These are phyloP conservation scores for Auanema freiburgensis DNA, from an alignment of 2,888 invertebrate species.

Conservation along the genomic window DNA sequence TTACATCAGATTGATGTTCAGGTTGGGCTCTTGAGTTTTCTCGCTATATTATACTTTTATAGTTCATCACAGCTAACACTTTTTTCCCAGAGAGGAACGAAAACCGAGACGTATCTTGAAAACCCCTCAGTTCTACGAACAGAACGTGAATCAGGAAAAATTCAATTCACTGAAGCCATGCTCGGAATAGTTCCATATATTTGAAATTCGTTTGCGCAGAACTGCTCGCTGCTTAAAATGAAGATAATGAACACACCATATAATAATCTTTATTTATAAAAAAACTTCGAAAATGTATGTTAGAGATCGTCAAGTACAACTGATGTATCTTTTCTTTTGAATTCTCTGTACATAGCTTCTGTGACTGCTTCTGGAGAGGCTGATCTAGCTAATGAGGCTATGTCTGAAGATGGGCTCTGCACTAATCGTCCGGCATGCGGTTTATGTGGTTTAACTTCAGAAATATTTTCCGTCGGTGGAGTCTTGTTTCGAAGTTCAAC, in stretches of 20 bases:
- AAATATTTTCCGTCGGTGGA: not conserved
- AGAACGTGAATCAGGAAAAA: too few relatives aligned
- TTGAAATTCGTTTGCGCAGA: too few relatives aligned
- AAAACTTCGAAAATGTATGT: not conserved
- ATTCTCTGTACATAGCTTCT: slow-evolving; percentile 2
- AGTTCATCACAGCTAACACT: slow-evolving; percentile 10
- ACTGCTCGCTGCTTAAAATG: too few relatives aligned
- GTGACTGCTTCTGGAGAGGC: slow-evolving; percentile 1
- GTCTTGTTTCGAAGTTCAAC: not conserved
- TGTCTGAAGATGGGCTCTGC: not conserved
- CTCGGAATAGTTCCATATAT: too few relatives aligned
- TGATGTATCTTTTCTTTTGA: not conserved
- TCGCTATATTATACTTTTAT: not conserved
- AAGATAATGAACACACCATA: too few relatives aligned
- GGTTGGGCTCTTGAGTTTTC: not conserved
- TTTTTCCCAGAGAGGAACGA: slow-evolving; percentile 5
- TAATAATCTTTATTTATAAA: too few relatives aligned
- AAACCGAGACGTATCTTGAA: too few relatives aligned
- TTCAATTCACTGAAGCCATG: too few relatives aligned
- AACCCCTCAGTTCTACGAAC: too few relatives aligned
- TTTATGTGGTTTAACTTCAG: not conserved
- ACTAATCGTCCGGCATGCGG: not conserved
- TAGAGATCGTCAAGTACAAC: not conserved
- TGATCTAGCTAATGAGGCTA: not conserved
- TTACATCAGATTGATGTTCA: not conserved